Percentiles rank a stretch among this genome's conserved stretches.
These are phyloP conservation scores for Melanotaenia parkinsoni DNA, from an alignment of 2,797 vertebrate genomes.

Conservation along the genomic window DNA sequence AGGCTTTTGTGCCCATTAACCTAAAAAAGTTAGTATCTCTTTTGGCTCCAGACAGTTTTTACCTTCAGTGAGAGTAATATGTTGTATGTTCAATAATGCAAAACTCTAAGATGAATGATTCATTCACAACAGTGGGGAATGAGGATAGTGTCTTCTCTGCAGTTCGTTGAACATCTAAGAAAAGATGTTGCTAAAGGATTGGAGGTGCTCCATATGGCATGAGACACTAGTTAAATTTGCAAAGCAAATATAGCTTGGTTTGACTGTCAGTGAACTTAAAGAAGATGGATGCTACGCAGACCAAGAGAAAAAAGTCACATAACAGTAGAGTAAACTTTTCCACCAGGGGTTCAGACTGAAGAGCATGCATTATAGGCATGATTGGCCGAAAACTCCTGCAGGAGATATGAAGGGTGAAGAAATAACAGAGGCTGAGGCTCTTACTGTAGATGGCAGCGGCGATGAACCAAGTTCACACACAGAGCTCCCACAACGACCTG, in stretches of 20 bases:
- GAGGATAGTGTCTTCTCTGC: constrained; percentile 50
- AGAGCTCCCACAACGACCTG: constrained; percentile 14
- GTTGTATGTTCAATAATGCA: constrained; percentile 75
- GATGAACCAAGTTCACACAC: constrained; percentile 42
- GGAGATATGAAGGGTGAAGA: constrained; percentile 37
- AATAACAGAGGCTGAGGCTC: constrained; percentile 24
- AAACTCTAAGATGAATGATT: constrained; percentile 75
- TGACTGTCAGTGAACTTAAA: constrained; percentile 40
- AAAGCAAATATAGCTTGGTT: constrained; percentile 42
- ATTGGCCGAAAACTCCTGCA: constrained; percentile 49
- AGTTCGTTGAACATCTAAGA: constrained; percentile 44
- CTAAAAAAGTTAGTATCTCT: constrained; percentile 49
- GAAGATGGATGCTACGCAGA: constrained; percentile 45
- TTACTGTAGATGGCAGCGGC: constrained; percentile 37
- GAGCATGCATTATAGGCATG: constrained; percentile 45
- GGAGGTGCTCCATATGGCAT: constrained; percentile 25
- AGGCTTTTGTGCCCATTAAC: constrained; percentile 30
- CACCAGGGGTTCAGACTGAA: constrained; percentile 18
- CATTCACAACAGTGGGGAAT: constrained; percentile 56
- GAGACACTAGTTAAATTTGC: constrained; percentile 30
- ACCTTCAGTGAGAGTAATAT: constrained; percentile 69
- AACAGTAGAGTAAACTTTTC: constrained; percentile 46
- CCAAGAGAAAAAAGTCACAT: constrained; percentile 33
- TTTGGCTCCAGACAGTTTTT: constrained; percentile 56
- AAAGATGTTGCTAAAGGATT: constrained; percentile 36